Evolutionary conservation across 2,113 vertebrate genomes (phyloP).

Genomic region (Pomatostomus ruficeps): DNA sequence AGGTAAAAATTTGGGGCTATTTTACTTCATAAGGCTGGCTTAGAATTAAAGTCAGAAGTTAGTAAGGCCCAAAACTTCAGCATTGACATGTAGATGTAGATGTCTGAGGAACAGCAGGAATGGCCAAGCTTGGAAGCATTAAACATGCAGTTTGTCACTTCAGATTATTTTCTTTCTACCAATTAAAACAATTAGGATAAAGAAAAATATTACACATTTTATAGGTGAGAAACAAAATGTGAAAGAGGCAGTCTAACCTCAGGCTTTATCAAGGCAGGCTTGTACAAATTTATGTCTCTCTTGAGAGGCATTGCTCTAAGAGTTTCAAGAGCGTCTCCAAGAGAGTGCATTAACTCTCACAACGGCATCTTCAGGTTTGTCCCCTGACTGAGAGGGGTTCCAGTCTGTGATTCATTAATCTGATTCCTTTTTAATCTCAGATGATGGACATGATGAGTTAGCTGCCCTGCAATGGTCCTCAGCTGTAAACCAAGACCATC

Average conservation of each 20-base stretch:
- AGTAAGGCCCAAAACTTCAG: background rate
- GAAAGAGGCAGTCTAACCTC: background rate
- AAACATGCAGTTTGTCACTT: background rate
- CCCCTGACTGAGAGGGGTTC: background rate
- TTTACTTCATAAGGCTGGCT: background rate
- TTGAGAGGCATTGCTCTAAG: background rate
- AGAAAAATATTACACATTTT: background rate
- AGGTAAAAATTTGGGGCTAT: background rate
- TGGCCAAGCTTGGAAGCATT: background rate
- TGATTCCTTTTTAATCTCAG: background rate
- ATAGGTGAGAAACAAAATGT: background rate
- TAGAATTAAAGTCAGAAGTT: background rate
- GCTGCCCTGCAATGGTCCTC: background rate
- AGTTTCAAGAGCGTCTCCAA: background rate
- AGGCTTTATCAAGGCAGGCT: background rate
- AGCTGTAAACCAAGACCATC: background rate
- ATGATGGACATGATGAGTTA: background rate
- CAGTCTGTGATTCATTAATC: background rate
- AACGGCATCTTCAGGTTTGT: background rate
- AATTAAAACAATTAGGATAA: background rate
- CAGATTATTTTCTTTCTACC: background rate
- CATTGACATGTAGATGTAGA: background rate
- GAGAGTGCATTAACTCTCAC: background rate
- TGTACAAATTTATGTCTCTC: background rate
- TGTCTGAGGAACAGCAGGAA: background rate